Evolutionary conservation across 2,888 invertebrate species (phyloP).

Genomic region (Drosophila nigritarsus): DNA sequence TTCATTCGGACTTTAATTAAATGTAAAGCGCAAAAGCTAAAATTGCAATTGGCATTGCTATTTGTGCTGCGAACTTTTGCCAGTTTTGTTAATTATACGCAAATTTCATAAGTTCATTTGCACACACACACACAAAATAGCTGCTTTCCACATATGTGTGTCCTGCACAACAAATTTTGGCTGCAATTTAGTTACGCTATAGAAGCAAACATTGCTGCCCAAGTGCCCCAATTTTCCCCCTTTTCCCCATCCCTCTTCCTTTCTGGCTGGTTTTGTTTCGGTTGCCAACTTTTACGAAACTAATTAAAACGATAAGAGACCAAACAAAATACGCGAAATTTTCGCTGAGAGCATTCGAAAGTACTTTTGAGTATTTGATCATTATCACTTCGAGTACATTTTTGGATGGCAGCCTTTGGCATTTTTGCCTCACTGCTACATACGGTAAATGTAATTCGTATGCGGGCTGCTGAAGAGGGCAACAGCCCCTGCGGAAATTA

Average conservation of each 20-base stretch:
- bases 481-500: constrained; percentile 60
- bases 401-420: constrained; percentile 29
- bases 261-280: constrained; percentile 45
- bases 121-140: not conserved
- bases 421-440: not conserved
- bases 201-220: constrained; percentile 38
- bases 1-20: constrained; percentile 64
- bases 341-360: constrained; percentile 23
- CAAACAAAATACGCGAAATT: constrained; percentile 21
- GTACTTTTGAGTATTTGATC: constrained; percentile 43
- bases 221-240: not conserved
- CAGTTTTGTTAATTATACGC: constrained; percentile 29
- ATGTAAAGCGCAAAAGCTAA: constrained; percentile 58
- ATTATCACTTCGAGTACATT: constrained; percentile 42
- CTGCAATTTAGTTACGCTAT: constrained; percentile 39
- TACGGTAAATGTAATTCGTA: constrained; percentile 3
- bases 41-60: constrained; percentile 49
- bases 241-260: not conserved
- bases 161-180: constrained; percentile 42
- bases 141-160: constrained; percentile 31
- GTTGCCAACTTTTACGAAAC: constrained; percentile 70
- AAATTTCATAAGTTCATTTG: constrained; percentile 48
- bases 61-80: constrained; percentile 28
- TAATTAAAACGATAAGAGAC: constrained; percentile 74
- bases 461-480: constrained; percentile 16